These are phyloP conservation scores for Tribolium castaneum DNA, from an alignment of 1,140 invertebrate species.

Conservation along the genomic window DNA sequence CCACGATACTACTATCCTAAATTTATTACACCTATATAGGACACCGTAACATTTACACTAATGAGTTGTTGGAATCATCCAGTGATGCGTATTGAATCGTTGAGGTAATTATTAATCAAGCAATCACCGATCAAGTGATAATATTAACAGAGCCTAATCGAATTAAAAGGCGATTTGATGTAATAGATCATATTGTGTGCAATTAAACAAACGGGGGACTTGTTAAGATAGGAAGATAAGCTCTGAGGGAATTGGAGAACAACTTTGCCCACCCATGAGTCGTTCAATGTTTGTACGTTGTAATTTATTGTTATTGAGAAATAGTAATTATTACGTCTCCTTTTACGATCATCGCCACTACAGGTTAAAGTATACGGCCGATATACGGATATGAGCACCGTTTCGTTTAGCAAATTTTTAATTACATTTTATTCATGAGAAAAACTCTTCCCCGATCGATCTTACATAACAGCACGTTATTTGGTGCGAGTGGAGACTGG, in stretches of 20 bases:
- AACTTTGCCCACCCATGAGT: constrained; percentile 57
- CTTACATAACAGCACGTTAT: neutral
- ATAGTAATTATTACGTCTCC: constrained; percentile 54
- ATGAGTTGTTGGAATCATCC: neutral
- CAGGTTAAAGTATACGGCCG: constrained; percentile 23
- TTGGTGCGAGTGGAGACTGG: no score
- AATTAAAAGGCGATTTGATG: constrained; percentile 33
- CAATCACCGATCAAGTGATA: neutral
- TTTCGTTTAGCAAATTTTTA: constrained; percentile 43
- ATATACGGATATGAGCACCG: constrained; percentile 27
- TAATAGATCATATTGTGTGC: constrained; percentile 49
- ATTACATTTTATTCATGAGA: constrained; percentile 18
- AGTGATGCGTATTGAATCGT: neutral
- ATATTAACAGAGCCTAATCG: neutral
- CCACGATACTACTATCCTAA: neutral
- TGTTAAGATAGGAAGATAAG: constrained; percentile 56
- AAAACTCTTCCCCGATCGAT: neutral
- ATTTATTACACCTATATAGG: neutral
- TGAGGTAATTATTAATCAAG: neutral
- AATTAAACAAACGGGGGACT: constrained; percentile 56
- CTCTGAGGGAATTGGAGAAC: constrained; percentile 57
- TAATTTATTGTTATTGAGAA: constrained; percentile 56
- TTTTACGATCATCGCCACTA: constrained; percentile 30
- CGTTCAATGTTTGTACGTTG: constrained; percentile 49
- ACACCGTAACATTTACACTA: neutral